Conservation (phyloP, 2,113 vertebrate genomes). For the Oryzias melastigma region DNA sequence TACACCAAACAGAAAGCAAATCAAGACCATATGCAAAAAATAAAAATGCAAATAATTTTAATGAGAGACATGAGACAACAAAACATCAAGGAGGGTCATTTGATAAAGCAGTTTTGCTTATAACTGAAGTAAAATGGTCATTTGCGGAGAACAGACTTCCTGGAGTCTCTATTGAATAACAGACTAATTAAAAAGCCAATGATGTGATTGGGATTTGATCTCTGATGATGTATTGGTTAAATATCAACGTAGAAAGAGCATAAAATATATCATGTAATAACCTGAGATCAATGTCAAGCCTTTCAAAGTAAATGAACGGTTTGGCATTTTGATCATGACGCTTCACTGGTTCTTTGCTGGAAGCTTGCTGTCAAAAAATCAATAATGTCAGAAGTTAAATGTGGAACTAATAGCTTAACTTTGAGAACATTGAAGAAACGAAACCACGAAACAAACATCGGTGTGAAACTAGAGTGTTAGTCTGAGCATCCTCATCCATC, state of each 20-base stretch:
- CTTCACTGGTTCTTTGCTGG: not conserved
- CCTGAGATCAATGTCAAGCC: not conserved
- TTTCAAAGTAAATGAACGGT: not conserved
- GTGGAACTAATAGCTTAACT: not conserved
- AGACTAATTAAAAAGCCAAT: not conserved
- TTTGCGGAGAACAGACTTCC: slow-evolving; percentile 1
- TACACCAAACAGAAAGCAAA: slow-evolving; percentile 2
- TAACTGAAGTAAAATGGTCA: slow-evolving; percentile 20
- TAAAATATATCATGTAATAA: slow-evolving; percentile 5
- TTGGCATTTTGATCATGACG: slow-evolving; percentile 2
- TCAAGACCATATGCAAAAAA: slow-evolving; percentile 21
- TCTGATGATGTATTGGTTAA: slow-evolving; percentile 4
- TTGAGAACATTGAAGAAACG: not conserved
- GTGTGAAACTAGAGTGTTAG: too few species aligned
- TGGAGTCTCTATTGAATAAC: slow-evolving; percentile 4
- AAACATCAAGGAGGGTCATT: not conserved
- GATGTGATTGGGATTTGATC: not conserved
- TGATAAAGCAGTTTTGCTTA: not conserved
- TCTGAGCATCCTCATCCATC: too few species aligned
- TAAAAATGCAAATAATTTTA: slow-evolving; percentile 11
- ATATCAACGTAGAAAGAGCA: not conserved
- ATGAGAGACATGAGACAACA: slow-evolving; percentile 9
- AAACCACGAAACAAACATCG: not conserved
- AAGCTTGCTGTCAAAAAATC: not conserved
- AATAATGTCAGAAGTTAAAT: not conserved